Evolutionary conservation across 1,140 invertebrate genomes (phyloP).

Genomic region (Camponotus vicinus): DNA sequence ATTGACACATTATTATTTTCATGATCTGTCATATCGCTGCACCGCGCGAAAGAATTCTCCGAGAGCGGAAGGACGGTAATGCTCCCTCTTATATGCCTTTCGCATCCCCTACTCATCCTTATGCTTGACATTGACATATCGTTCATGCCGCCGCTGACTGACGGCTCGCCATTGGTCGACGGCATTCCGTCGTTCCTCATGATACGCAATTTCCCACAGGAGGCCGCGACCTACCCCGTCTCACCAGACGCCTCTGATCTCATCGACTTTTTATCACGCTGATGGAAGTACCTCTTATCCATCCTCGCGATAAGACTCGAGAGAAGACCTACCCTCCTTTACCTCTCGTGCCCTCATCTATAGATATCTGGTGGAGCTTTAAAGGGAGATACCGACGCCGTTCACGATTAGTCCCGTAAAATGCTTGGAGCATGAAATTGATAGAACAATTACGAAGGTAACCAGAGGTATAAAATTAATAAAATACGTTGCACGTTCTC

Average conservation of each 20-base stretch:
- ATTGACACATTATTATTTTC: constrained; percentile 66
- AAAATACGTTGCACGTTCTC: constrained; percentile 35
- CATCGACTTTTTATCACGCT: constrained; percentile 65
- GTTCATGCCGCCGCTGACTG: constrained; percentile 48
- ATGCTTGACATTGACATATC: constrained; percentile 67
- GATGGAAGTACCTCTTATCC: constrained; percentile 55
- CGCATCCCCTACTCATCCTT: constrained; percentile 35
- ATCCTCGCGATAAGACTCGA: constrained; percentile 46
- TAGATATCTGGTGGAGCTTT: constrained; percentile 22
- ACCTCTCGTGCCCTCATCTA: neutral
- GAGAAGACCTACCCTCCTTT: constrained; percentile 5
- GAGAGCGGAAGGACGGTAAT: too few relatives aligned
- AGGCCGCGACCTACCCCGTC: constrained; percentile 63
- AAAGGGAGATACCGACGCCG: constrained; percentile 14
- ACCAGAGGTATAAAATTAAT: constrained; percentile 51
- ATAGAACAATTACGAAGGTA: constrained; percentile 55
- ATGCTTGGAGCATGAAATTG: constrained; percentile 37
- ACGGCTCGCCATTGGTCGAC: constrained; percentile 66
- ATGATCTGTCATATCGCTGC: constrained; percentile 56
- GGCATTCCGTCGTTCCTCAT: constrained; percentile 54
- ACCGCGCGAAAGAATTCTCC: constrained; percentile 21
- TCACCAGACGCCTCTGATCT: constrained; percentile 56
- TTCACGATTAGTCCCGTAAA: constrained; percentile 37
- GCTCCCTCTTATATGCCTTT: constrained; percentile 47
- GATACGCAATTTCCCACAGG: constrained; percentile 69